phyloP scores from a whole-genome alignment of 2,113 vertebrate species.

The Elanoides forficatus region DNA sequence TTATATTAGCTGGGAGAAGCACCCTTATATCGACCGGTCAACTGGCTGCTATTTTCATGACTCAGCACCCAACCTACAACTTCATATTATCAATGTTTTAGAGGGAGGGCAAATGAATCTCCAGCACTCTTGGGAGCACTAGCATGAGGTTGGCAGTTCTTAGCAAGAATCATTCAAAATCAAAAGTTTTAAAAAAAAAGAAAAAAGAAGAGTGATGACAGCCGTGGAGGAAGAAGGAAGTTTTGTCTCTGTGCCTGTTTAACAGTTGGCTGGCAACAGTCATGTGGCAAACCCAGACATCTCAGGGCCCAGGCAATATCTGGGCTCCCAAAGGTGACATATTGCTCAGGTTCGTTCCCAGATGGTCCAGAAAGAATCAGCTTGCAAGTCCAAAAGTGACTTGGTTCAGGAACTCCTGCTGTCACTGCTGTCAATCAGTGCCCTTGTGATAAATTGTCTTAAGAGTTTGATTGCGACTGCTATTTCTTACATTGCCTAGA shows the following conservation, averaged over 20 bases:
- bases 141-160: neutral
- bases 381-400: neutral
- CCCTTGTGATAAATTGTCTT: neutral
- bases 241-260: neutral
- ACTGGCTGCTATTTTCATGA: neutral
- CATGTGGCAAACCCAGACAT: neutral
- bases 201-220: neutral
- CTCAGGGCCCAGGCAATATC: neutral
- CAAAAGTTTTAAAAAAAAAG: neutral
- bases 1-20: neutral
- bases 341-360: slow-evolving; percentile 21
- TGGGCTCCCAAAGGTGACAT: neutral
- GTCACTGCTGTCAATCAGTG: neutral
- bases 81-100: neutral
- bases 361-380: neutral
- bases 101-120: neutral
- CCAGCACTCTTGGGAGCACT: neutral
- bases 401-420: neutral
- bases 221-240: neutral
- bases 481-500: neutral
- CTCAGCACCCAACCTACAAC: neutral
- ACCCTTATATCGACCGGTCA: neutral
- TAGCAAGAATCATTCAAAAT: neutral
- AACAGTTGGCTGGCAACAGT: neutral
- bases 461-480: neutral